A percentile compares a stretch with the other conserved stretches of the same genome.
Evolutionary conservation across 2,888 invertebrate genomes (phyloP).

Genomic region (Cephus sareptanus): DNA sequence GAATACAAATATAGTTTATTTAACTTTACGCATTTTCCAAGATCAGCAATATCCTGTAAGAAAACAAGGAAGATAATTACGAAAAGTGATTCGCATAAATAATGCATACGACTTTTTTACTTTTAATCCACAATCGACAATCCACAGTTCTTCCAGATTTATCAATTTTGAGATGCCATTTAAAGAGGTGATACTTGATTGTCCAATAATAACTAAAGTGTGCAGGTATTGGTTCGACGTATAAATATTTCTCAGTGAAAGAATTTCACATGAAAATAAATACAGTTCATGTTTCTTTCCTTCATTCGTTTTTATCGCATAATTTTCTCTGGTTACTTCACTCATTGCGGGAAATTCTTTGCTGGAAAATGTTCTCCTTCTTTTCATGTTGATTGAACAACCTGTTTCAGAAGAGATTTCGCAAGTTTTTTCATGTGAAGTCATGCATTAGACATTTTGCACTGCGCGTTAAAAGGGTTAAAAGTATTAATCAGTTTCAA

Average conservation of each 20-base stretch:
- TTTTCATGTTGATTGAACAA: not conserved
- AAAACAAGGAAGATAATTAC: not conserved
- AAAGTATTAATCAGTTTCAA: not conserved
- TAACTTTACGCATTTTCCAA: slow-evolving; percentile 27
- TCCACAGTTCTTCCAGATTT: slow-evolving; percentile 42
- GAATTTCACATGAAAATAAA: slow-evolving; percentile 28
- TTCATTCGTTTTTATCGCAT: not conserved
- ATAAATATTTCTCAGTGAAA: slow-evolving; percentile 19
- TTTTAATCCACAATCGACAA: slow-evolving; percentile 40
- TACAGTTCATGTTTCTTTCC: slow-evolving; percentile 22
- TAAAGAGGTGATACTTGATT: slow-evolving; percentile 28
- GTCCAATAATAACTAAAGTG: slow-evolving; percentile 40
- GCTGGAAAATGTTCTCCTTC: not conserved
- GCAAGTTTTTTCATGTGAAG: not conserved
- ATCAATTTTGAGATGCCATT: slow-evolving; percentile 30
- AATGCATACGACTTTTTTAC: slow-evolving; percentile 22
- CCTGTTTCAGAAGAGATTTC: not conserved
- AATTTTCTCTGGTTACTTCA: not conserved
- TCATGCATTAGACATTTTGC: not conserved
- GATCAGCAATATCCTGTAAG: slow-evolving; percentile 31
- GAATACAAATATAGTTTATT: slow-evolving; percentile 42
- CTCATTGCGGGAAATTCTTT: not conserved
- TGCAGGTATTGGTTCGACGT: slow-evolving; percentile 27
- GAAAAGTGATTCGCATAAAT: not conserved
- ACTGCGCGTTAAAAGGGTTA: not conserved